A percentile compares a stretch with the other conserved stretches of the same genome.
phyloP scores from a whole-genome alignment of 2,888 invertebrate genomes.

The Abscondita cerata region DNA sequence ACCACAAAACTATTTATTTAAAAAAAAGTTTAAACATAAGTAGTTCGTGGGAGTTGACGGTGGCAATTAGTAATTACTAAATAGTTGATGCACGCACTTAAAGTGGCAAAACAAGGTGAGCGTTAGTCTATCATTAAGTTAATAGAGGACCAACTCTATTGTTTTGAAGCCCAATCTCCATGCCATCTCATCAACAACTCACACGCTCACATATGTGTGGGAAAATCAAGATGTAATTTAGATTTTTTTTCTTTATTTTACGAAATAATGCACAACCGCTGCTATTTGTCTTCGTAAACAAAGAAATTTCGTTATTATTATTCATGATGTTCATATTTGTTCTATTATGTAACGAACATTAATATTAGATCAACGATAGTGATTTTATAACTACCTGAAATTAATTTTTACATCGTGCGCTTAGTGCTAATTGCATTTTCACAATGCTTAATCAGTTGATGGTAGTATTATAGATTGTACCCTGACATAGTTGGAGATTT shows the following conservation, averaged over 20 bases:
- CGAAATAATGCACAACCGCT: conserved; percentile 3
- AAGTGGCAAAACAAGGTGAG: conserved; percentile 37
- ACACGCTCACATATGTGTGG: conserved; percentile 40
- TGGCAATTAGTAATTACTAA: conserved; percentile 33
- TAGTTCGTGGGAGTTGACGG: conserved; percentile 28
- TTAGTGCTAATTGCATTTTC: too few species aligned
- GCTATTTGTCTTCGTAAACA: too few species aligned
- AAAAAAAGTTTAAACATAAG: conserved; percentile 18
- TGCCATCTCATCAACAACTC: conserved; percentile 32
- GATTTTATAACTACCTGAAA: too few species aligned
- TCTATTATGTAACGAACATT: too few species aligned
- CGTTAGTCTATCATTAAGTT: conserved; percentile 42
- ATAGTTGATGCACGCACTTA: conserved; percentile 27
- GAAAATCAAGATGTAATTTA: conserved; percentile 14
- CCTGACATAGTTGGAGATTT: too few species aligned
- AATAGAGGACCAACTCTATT: conserved; percentile 41
- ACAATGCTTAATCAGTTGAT: too few species aligned
- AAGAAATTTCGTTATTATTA: neutral
- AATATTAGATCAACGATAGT: too few species aligned
- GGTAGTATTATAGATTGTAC: too few species aligned
- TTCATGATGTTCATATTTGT: neutral
- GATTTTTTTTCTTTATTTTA: neutral
- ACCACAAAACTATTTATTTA: conserved; percentile 6
- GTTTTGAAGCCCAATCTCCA: conserved; percentile 35
- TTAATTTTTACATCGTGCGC: too few species aligned